Evolutionary conservation across 2,113 vertebrate genomes (phyloP).

Genomic region (Sitta europaea): DNA sequence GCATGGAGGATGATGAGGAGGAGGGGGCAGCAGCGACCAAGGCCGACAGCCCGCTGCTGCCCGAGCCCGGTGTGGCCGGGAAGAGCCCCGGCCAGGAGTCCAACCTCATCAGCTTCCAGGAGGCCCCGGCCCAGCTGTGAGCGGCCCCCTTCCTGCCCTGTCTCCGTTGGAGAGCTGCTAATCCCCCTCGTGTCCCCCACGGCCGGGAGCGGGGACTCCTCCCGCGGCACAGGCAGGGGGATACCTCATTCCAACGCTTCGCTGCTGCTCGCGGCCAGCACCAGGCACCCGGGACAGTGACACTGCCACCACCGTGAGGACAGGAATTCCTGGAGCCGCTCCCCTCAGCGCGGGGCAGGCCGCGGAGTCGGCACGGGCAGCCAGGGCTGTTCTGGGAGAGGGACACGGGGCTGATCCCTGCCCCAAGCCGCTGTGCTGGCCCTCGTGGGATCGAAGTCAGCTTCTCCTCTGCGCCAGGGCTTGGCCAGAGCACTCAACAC

Average conservation of each 20-base stretch:
- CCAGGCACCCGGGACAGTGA: not conserved
- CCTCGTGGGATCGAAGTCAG: not conserved
- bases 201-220: not conserved
- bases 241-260: conserved; percentile 14
- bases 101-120: conserved; percentile 92
- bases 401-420: not conserved
- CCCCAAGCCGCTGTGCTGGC: not conserved
- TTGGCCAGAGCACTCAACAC: not conserved
- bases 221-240: not conserved
- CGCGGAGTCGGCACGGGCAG: fast-evolving
- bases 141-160: not conserved
- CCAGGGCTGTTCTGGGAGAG: not conserved
- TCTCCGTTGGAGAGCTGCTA: conserved; percentile 41
- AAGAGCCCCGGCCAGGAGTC: conserved; percentile 77
- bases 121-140: conserved; percentile 84
- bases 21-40: conserved; percentile 63
- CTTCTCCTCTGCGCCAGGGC: not conserved
- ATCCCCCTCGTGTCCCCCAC: not conserved
- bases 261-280: not conserved
- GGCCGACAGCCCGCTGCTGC: conserved; percentile 73
- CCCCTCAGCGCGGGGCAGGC: not conserved
- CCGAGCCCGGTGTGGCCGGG: conserved; percentile 29
- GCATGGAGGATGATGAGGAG: conserved; percentile 96
- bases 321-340: not conserved
- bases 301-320: not conserved